phyloP scores from a whole-genome alignment of 1,140 invertebrate species.

The Oryctes rhinoceros region DNA sequence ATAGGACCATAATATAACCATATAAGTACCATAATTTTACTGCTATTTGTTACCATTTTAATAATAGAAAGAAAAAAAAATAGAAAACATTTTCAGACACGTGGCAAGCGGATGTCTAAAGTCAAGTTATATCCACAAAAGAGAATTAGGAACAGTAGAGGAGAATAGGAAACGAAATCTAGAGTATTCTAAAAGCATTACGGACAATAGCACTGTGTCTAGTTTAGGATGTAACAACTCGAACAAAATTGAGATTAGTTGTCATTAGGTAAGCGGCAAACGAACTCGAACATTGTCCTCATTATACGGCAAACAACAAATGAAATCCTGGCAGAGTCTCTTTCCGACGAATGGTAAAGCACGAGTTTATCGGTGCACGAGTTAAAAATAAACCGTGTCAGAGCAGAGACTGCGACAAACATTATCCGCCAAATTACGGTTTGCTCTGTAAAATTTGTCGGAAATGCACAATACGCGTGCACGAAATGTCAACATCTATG shows the following conservation, averaged over 20 bases:
- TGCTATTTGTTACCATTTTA: too few species aligned
- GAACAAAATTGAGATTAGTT: slow-evolving; percentile 49
- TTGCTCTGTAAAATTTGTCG: background rate
- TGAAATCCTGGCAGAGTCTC: slow-evolving; percentile 41
- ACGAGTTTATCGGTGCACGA: slow-evolving; percentile 11
- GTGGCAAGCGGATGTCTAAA: too few species aligned
- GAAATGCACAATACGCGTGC: slow-evolving; percentile 6
- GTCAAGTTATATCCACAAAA: background rate
- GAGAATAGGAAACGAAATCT: slow-evolving; percentile 12
- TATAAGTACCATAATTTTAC: too few species aligned
- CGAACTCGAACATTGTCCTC: slow-evolving; percentile 44
- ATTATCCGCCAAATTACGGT: slow-evolving; percentile 29
- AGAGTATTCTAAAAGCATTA: slow-evolving; percentile 31
- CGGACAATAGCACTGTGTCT: slow-evolving; percentile 38
- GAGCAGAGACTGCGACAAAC: slow-evolving; percentile 17
- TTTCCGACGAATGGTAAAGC: slow-evolving; percentile 11
- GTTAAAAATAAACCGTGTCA: slow-evolving; percentile 29
- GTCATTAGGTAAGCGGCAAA: slow-evolving; percentile 47
- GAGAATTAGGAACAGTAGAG: background rate
- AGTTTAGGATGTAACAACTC: slow-evolving; percentile 44
- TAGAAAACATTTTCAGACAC: too few species aligned
- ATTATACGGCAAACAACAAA: slow-evolving; percentile 42
- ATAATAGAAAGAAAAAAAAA: too few species aligned
- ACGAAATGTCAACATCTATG: background rate
- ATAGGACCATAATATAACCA: too few species aligned